Evolutionary conservation across 2,797 vertebrate species (phyloP), one percentile per base, ranked within the genome.

Genomic region (Hemitrygon akajei): DNA sequence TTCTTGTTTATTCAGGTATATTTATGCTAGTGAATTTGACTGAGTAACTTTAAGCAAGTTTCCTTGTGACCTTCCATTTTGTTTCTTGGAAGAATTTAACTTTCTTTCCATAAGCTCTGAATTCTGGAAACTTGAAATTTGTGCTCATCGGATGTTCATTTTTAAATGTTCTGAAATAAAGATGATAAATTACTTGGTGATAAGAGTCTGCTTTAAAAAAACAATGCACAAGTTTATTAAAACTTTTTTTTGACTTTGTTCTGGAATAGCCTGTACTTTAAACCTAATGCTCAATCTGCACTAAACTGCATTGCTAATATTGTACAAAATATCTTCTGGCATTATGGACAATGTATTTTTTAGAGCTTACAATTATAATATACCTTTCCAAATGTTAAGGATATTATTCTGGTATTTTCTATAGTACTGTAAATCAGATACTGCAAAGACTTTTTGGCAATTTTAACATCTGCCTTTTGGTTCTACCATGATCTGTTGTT

Each of bases 401-500:
- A 25, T 73, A 73, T 73, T 25, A 73, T 73, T 73, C 18, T 73
- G 71, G 71, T 22, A 25, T 73, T 73, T 25, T 66, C 2, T 73
- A 22, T 73, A 22, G 71, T 73, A 73, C 2, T 20, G 6, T 73
- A 73, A 73, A 73, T 27, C 91, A 92, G 73, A 75, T 92, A 22
- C 37, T 92, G 71, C 71, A 56, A 92, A 92, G 34, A 75, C 27
- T n/a, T 89, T 47, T 86, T 75, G 25, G 25, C 71, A 56, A 56
- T 75, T 75, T 27, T 91, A 92, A 92, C 27, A 58, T 92, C 22
- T 92, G 69, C 91, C n/a, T 75, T 63, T 75, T 75, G 71, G 71
- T 92, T 92, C 91, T 92, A 56, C 91, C 91, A 75, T 92, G 25
- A 75, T 92, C 60, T 92, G 22, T 73, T 92, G 69, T 95, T 37